Conservation (phyloP, 2,888 invertebrate genomes). For the Sacculina carcini region DNA sequence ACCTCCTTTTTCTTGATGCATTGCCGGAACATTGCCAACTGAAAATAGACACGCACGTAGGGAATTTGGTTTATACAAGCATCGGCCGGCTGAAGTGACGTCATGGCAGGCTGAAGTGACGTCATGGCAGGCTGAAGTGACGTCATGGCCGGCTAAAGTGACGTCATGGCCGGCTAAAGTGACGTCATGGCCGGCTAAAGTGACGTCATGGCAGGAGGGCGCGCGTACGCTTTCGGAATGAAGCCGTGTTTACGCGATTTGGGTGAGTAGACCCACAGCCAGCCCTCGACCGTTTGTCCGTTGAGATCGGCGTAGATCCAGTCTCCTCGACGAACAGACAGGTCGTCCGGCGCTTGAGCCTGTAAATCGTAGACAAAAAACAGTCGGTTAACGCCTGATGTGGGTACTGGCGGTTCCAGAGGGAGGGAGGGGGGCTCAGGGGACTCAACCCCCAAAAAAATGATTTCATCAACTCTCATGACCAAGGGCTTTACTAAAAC, state of each 20-base stretch:
- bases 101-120: neutral
- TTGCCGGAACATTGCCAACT: neutral
- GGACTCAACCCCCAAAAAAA: no score
- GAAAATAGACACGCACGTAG: no score
- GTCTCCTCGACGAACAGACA: slow-evolving; percentile 68
- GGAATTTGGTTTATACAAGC: no score
- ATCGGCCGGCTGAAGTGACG: neutral
- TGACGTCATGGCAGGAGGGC: slow-evolving; percentile 74
- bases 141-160: neutral
- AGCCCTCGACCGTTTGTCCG: slow-evolving; percentile 80
- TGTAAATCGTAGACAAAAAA: slow-evolving; percentile 17
- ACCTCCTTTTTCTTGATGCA: neutral
- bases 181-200: slow-evolving; percentile 23
- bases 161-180: slow-evolving; percentile 22
- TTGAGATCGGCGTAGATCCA: slow-evolving; percentile 85
- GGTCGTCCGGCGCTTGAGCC: slow-evolving; percentile 77
- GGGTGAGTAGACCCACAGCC: slow-evolving; percentile 59
- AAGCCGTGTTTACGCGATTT: slow-evolving; percentile 77
- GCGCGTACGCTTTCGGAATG: slow-evolving; percentile 77
- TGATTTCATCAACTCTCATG: no score
- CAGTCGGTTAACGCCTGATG: neutral
- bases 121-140: neutral
- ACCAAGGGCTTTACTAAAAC: no score
- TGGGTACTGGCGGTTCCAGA: no score
- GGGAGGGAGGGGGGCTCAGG: no score